Percentiles rank a stretch among this genome's conserved stretches.
These are phyloP conservation scores for Entomobrya proxima DNA, from an alignment of 2,888 invertebrate genomes.

Conservation along the genomic window DNA sequence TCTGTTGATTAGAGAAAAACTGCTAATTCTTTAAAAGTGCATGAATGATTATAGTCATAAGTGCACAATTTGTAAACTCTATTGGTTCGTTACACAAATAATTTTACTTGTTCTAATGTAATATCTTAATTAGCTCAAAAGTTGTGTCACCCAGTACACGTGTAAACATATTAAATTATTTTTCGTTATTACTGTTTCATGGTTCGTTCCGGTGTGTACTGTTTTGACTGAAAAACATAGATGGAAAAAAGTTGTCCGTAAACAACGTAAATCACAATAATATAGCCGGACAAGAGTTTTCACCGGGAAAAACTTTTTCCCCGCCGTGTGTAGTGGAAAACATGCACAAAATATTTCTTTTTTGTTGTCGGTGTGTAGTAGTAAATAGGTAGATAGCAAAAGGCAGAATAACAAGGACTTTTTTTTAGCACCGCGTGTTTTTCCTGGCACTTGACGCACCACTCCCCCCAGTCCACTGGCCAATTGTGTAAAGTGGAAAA, in stretches of 20 bases:
- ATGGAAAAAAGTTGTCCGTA: constrained; percentile 51
- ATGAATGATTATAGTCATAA: too few species aligned
- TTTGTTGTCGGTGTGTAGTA: not conserved
- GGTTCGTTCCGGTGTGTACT: not conserved
- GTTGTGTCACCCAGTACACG: not conserved
- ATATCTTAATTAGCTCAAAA: constrained; percentile 25
- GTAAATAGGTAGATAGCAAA: not conserved
- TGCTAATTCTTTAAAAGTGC: too few species aligned
- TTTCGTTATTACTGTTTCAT: not conserved
- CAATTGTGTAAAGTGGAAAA: constrained; percentile 8
- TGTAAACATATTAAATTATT: constrained; percentile 27
- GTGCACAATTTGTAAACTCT: too few species aligned
- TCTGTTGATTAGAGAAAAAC: too few species aligned
- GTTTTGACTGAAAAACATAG: not conserved
- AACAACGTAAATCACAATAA: constrained; percentile 75
- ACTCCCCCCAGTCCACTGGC: not conserved
- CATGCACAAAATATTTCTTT: constrained; percentile 20
- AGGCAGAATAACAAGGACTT: not conserved
- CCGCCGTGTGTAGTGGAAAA: not conserved
- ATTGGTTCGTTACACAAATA: too few species aligned
- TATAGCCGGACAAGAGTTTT: constrained; percentile 65
- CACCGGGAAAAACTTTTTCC: not conserved
- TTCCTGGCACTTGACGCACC: too few species aligned
- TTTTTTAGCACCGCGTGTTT: constrained; percentile 2
- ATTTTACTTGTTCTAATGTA: too few species aligned